Conservation (phyloP, 2,888 invertebrate genomes). For the Sinopyrophorus schimmeli region DNA sequence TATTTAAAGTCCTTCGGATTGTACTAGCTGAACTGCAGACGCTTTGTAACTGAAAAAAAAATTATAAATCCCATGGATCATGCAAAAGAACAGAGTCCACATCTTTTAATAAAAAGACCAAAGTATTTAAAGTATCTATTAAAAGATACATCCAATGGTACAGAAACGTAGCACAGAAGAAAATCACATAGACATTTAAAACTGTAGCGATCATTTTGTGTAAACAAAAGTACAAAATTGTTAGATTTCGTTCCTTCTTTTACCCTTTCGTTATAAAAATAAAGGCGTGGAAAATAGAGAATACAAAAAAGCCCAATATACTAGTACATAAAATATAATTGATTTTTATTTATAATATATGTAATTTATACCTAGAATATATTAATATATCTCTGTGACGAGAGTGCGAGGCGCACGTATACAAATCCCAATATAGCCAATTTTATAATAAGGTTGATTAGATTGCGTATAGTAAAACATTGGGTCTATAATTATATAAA, state of each 20-base stretch:
- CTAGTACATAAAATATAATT: slow-evolving; percentile 56
- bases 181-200: too few species aligned
- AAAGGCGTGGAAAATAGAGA: slow-evolving; percentile 22
- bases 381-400: slow-evolving; percentile 42
- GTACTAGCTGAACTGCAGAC: too few species aligned
- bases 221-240: neutral
- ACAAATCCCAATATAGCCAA: slow-evolving; percentile 46
- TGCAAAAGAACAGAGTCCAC: too few species aligned
- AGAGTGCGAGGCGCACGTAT: slow-evolving; percentile 42
- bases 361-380: slow-evolving; percentile 36
- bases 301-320: slow-evolving; percentile 36
- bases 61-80: too few species aligned
- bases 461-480: slow-evolving; percentile 51
- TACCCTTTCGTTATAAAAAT: too few species aligned
- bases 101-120: too few species aligned
- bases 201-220: too few species aligned
- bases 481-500: slow-evolving; percentile 46
- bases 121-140: too few species aligned
- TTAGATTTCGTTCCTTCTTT: neutral
- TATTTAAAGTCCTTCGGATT: too few species aligned
- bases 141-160: too few species aligned
- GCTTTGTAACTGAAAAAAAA: too few species aligned
- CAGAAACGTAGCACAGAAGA: too few species aligned
- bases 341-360: slow-evolving; percentile 52
- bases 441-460: slow-evolving; percentile 53